Evolutionary conservation across 2,797 vertebrate genomes (phyloP), one percentile per base, ranked within the genome.

Genomic region (Decapterus maruadsi): DNA sequence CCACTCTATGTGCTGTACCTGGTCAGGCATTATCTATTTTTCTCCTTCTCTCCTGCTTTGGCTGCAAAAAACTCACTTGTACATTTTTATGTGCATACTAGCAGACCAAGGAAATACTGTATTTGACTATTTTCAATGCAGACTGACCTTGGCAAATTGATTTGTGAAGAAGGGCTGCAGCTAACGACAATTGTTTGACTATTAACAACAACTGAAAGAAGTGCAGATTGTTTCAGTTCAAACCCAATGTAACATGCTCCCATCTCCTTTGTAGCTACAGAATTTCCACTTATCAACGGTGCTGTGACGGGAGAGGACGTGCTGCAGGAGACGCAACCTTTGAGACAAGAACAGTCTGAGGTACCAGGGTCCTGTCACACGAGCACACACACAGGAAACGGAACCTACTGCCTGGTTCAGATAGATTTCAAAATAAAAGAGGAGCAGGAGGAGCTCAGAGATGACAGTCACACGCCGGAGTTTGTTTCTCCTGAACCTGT

Each of bases 361-460:
- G n/a, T 51, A 20, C 51, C 20, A 26, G 20, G 11, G 20, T 26
- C 51, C 51, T 14, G 43, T 43, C 14, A 73, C 14, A 51, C 46
- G 12, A 29, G 9, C 0, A 10, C 57, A 31, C 16, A 48, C 2
- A 16, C 36, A 34, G 19, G 45, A 12, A 20, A 48, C 19, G 51
- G 51, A 20, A 53, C 22, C 51, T 55, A 9, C 19, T 60, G 55
- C 61, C 17, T 8, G 4, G 46, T 61, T 55, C 56, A 58, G 42
- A 34, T 45, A 17, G 26, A 58, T 7, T 50, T 51, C 6, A 17
- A 36, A 40, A 50, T 77, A 7, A 77, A 74, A 70, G 40, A 66
- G 43, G 72, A 79, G 54, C 45, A 29, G 26, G 77, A 74, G 51
- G 50, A 51, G 12, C 4, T 12, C 22, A 10, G 50, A 20, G 12